Evolutionary conservation across 2,888 invertebrate genomes (phyloP).

Genomic region (Noctua pronuba): DNA sequence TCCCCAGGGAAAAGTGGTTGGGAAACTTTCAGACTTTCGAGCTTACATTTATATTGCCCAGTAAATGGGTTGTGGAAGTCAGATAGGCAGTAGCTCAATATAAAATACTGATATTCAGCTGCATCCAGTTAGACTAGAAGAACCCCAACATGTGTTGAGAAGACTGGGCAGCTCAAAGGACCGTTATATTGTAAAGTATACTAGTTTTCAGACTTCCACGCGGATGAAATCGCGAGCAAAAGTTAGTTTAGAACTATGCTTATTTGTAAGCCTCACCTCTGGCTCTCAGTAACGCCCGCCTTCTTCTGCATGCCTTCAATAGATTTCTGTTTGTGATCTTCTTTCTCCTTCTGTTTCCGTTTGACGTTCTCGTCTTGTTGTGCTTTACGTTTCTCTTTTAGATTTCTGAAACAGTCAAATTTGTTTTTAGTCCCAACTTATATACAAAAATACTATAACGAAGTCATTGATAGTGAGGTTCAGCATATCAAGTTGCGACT

Average conservation of each 20-base stretch:
- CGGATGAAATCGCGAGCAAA: too few species aligned
- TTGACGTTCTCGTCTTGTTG: conserved; percentile 93
- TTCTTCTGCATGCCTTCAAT: conserved; percentile 92
- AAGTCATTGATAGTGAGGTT: not conserved
- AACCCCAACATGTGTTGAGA: not conserved
- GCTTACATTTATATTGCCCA: not conserved
- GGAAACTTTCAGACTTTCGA: not conserved
- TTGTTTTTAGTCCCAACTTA: conserved; percentile 1
- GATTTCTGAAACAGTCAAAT: conserved; percentile 84
- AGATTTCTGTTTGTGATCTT: conserved; percentile 92
- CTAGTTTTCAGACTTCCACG: not conserved
- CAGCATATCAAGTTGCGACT: not conserved
- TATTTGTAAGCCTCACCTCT: conserved; percentile 79
- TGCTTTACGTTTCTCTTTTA: conserved; percentile 94
- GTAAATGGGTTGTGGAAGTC: not conserved
- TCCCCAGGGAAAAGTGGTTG: not conserved
- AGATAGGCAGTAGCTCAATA: too few species aligned
- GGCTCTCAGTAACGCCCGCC: conserved; percentile 86
- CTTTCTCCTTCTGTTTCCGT: conserved; percentile 92
- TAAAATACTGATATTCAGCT: not conserved
- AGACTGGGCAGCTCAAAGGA: not conserved
- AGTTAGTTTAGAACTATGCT: not conserved
- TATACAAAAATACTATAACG: not conserved
- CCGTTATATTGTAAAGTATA: not conserved
- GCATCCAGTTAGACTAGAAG: not conserved